Percentiles rank a stretch among this genome's conserved stretches.
Conservation (phyloP, 2,888 invertebrate species). For the Dioctria rufipes region DNA sequence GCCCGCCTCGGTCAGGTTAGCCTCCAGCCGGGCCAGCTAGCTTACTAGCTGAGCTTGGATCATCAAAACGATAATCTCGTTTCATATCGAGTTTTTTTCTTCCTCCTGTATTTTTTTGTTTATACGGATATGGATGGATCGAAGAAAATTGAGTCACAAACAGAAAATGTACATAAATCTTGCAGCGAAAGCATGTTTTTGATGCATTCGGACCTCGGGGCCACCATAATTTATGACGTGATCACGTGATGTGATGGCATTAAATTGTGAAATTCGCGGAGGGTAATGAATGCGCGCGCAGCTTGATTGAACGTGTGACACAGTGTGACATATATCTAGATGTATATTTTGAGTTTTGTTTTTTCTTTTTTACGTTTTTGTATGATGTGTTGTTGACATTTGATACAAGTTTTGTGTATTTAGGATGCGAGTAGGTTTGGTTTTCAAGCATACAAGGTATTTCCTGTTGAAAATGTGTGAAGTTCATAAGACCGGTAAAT, state of each 20-base stretch:
- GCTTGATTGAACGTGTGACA: no score
- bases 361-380: no score
- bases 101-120: neutral
- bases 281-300: neutral
- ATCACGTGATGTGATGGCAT: neutral
- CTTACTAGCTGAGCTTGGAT: neutral
- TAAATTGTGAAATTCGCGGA: conserved; percentile 1
- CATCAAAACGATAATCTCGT: conserved; percentile 11
- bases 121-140: neutral
- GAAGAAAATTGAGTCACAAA: neutral
- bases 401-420: no score
- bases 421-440: no score
- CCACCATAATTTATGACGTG: neutral
- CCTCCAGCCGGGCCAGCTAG: no score
- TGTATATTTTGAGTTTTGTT: no score
- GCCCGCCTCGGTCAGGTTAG: neutral
- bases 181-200: conserved; percentile 5
- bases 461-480: no score
- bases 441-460: no score
- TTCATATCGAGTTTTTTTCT: neutral
- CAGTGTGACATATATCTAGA: no score
- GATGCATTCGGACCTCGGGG: neutral
- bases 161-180: neutral
- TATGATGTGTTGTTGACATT: no score
- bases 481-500: no score